phyloP scores from a whole-genome alignment of 2,888 invertebrate genomes.

The Pachydiplax longipennis region DNA sequence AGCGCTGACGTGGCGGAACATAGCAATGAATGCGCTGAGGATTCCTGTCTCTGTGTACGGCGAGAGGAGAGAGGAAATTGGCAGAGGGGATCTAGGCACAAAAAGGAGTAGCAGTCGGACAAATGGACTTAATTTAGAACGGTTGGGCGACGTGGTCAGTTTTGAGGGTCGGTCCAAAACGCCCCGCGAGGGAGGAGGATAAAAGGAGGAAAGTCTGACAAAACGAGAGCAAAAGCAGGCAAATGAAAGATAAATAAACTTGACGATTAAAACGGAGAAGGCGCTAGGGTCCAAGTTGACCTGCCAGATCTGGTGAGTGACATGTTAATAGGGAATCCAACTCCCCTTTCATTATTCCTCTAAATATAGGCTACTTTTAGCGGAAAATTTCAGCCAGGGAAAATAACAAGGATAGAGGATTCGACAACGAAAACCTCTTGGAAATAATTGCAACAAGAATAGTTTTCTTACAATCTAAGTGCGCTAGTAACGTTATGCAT shows the following conservation, averaged over 20 bases:
- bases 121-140: slow-evolving; percentile 41
- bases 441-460: too few species aligned
- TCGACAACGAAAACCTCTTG: too few species aligned
- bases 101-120: slow-evolving; percentile 4
- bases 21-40: not conserved
- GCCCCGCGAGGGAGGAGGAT: not conserved
- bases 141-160: slow-evolving; percentile 23
- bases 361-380: too few species aligned
- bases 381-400: too few species aligned
- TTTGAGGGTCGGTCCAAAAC: not conserved
- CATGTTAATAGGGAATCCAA: too few species aligned
- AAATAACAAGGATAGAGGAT: too few species aligned
- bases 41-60: not conserved
- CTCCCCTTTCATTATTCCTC: too few species aligned
- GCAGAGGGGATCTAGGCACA: not conserved
- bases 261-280: too few species aligned
- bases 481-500: too few species aligned
- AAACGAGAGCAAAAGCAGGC: not conserved
- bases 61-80: not conserved
- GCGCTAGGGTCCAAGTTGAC: too few species aligned
- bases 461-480: too few species aligned
- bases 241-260: not conserved
- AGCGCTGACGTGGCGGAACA: not conserved
- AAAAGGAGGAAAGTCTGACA: not conserved
- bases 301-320: too few species aligned